Base-by-base conservation (phyloP, 2,888 invertebrate species). In the Hetaerina titia region DNA sequence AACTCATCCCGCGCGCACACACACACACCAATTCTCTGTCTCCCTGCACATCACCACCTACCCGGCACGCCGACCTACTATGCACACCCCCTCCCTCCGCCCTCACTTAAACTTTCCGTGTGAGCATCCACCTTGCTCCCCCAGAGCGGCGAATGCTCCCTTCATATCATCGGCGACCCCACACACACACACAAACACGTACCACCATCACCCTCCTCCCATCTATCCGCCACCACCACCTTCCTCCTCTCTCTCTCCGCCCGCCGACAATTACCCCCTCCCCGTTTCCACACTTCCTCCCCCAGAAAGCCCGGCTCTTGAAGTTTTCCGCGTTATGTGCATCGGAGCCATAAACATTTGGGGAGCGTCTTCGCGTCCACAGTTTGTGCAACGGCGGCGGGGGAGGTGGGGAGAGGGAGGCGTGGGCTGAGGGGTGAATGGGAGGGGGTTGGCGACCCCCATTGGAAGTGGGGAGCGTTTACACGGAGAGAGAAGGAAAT, bases 271-370 rank as follows among this genome's bases (percentile, higher is more conserved):
- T 81, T 81, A 81, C 81, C 31, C 81, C 81, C 45, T 45, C 4
- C 81, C 31, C 31, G 69, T n/a, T 81, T 31, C 25, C 31, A 25
- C 15, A 15, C 11, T 31, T 81, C 81, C 11, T 31, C n/a, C 81
- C n/a, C 81, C 45, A 45, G 45, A 45, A 45, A 45, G 45, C 45
- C 45, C 45, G 4, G 45, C 45, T 25, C 81, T 25, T 31, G 81
- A 31, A 81, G 25, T 81, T 81, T 31, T 31, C 81, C 81, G 31
- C 31, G 81, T 81, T 81, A 81, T 81, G 81, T 31, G 81, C 81
- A 81, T 81, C 81, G 81, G 81, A 81, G 31, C 81, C 81, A 81
- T 81, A 81, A 81, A 81, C 81, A 81, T 81, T 81, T 31, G 81
- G 81, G 81, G n/a, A 13, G 81, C 81, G 13, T 81, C 81, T 81